A percentile compares a stretch with the other conserved stretches of the same genome.
These are phyloP conservation scores for Ptilodon capucinus DNA, from an alignment of 2,888 invertebrate genomes.

Conservation along the genomic window DNA sequence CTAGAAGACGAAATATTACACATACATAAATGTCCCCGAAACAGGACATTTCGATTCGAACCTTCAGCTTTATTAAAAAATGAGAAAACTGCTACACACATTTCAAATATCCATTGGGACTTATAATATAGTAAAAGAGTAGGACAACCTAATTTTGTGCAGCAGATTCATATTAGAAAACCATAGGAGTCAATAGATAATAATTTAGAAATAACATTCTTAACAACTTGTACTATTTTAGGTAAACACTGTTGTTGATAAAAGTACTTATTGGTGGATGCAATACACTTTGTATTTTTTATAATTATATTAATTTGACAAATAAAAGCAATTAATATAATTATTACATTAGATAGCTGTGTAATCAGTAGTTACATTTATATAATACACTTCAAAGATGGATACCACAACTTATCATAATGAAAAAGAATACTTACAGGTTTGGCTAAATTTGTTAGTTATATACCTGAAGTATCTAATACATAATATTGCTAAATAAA, in stretches of 20 bases:
- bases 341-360: conserved; percentile 8
- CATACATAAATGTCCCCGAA: conserved; percentile 61
- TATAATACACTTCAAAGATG: conserved; percentile 20
- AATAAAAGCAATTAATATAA: conserved; percentile 23
- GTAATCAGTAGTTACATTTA: not conserved
- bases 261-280: no score
- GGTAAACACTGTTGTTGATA: conserved; percentile 42
- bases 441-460: conserved; percentile 2
- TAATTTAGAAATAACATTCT: conserved; percentile 31
- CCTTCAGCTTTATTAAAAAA: conserved; percentile 55
- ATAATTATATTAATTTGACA: conserved; percentile 18
- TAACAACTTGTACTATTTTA: conserved; percentile 52
- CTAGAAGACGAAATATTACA: conserved; percentile 78
- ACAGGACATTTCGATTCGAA: conserved; percentile 47
- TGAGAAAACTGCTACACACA: conserved; percentile 61
- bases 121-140: conserved; percentile 32
- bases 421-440: conserved; percentile 1
- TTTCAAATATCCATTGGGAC: conserved; percentile 65
- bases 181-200: conserved; percentile 32
- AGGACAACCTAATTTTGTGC: conserved; percentile 46
- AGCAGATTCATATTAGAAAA: conserved; percentile 42
- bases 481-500: conserved; percentile 13
- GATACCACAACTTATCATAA: conserved; percentile 7
- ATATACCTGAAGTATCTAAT: conserved; percentile 3
- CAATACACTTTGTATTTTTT: conserved; percentile 6